These are phyloP conservation scores for Euphonia xanthogaster DNA, from an alignment of 2,797 vertebrate species.

Conservation along the genomic window DNA sequence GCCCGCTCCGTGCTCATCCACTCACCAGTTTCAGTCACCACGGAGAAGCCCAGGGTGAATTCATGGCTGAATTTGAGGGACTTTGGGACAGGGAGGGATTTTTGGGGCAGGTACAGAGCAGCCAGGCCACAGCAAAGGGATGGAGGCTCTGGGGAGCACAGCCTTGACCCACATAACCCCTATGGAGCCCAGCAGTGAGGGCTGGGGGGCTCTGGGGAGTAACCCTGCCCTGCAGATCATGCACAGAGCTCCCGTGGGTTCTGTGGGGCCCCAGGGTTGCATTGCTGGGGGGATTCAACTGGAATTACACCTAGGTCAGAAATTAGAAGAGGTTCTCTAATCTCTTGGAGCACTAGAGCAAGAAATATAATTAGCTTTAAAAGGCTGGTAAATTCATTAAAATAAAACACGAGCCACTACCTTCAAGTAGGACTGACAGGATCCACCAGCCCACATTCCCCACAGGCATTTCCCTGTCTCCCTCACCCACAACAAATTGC, in stretches of 20 bases:
- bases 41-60: not conserved
- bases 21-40: not conserved
- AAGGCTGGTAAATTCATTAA: not conserved
- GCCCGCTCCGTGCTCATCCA: rapidly evolving
- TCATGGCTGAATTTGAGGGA: not conserved
- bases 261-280: not conserved
- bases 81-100: not conserved
- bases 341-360: not conserved
- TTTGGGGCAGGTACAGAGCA: not conserved
- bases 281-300: not conserved
- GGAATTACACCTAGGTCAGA: not conserved
- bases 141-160: rapidly evolving
- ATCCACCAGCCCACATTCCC: not conserved
- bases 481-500: not conserved
- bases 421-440: not conserved
- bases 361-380: constrained; percentile 5
- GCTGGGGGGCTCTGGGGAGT: not conserved
- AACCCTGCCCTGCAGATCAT: not conserved
- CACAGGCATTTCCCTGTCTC: not conserved
- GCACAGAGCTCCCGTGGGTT: rapidly evolving
- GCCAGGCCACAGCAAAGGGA: not conserved
- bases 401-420: not conserved
- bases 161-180: not conserved
- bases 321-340: not conserved
- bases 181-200: rapidly evolving